Evolutionary conservation across 1,140 invertebrate genomes (phyloP).

Genomic region (Gryon sp.): DNA sequence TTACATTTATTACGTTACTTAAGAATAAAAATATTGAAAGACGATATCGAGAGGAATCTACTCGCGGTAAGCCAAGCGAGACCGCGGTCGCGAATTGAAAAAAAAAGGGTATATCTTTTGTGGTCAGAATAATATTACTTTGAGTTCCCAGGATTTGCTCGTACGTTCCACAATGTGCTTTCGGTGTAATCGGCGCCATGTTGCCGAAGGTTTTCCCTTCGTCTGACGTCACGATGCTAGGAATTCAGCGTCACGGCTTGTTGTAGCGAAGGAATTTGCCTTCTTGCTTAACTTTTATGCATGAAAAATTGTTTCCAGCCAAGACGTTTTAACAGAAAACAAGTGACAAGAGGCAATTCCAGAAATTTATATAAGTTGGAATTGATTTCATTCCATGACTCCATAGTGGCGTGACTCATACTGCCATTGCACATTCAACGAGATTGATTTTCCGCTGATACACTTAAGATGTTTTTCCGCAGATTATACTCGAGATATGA

Average conservation of each 20-base stretch:
- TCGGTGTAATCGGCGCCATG: constrained; percentile 49
- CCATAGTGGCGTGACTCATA: constrained; percentile 26
- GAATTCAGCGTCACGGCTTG: constrained; percentile 44
- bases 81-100: constrained; percentile 13
- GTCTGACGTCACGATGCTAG: constrained; percentile 39
- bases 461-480: constrained; percentile 16
- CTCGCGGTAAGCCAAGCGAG: constrained; percentile 24
- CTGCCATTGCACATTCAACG: not conserved
- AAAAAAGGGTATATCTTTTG: constrained; percentile 51
- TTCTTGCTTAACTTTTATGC: constrained; percentile 48
- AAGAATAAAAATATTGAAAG: not conserved
- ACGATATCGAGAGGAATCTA: constrained; percentile 30
- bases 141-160: constrained; percentile 57
- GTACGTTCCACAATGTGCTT: constrained; percentile 45
- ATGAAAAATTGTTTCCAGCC: constrained; percentile 33
- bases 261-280: constrained; percentile 45
- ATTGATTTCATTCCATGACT: constrained; percentile 17
- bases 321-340: constrained; percentile 20
- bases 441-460: constrained; percentile 21
- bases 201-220: constrained; percentile 32
- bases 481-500: not conserved
- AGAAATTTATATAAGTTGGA: constrained; percentile 25
- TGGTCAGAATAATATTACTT: constrained; percentile 53
- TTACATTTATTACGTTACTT: too few species aligned
- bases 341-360: constrained; percentile 37